Conservation (phyloP, 2,888 invertebrate genomes). For the Myopa testacea region DNA sequence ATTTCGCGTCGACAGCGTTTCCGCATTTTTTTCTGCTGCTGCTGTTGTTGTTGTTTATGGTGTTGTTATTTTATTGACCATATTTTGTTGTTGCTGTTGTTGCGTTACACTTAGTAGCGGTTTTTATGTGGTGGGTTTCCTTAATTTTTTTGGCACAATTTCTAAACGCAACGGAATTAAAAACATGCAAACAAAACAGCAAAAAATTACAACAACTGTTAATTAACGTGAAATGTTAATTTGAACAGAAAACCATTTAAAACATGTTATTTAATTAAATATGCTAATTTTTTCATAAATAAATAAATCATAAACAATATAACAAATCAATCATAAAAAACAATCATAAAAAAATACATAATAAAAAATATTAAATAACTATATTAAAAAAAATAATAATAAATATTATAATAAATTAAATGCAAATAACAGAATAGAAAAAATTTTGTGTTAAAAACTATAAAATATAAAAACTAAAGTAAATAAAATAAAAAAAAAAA, state of each 20-base stretch:
- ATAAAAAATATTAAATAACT: too few species aligned
- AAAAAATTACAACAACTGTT: neutral
- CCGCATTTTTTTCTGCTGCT: neutral
- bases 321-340: too few species aligned
- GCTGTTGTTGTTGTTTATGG: neutral
- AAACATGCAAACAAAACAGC: neutral
- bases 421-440: neutral
- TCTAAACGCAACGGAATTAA: neutral
- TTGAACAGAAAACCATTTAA: neutral
- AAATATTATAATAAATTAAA: too few species aligned
- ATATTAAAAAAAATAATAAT: too few species aligned
- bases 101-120: conserved; percentile 1
- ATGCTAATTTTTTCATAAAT: too few species aligned
- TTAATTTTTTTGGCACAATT: conserved; percentile 12
- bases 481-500: neutral
- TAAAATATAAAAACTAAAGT: neutral
- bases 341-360: too few species aligned
- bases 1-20: neutral
- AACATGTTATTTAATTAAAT: neutral
- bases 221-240: neutral
- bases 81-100: neutral
- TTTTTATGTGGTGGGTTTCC: neutral
- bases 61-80: neutral
- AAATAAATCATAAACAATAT: too few species aligned
- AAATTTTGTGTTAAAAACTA: neutral